A percentile compares a stretch with the other conserved stretches of the same genome.
Conservation (phyloP, 1,140 invertebrate species). For the Theocolax elegans region DNA sequence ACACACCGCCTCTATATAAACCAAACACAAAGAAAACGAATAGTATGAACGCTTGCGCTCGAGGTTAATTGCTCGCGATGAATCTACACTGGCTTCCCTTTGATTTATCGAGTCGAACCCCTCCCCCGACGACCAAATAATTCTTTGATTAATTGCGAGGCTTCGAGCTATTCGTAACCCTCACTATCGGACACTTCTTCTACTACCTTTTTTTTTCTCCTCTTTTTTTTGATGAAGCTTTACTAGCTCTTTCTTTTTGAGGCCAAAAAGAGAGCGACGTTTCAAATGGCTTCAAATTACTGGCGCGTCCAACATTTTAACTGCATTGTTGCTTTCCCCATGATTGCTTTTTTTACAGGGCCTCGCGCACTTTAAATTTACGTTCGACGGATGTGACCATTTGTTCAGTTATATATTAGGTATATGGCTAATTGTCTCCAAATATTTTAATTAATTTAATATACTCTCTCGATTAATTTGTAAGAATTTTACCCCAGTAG, state of each 20-base stretch:
- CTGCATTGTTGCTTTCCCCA: neutral
- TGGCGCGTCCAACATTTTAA: neutral
- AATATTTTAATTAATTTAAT: no score
- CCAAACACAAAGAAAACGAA: constrained; percentile 23
- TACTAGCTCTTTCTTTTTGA: no score
- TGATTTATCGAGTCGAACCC: constrained; percentile 7
- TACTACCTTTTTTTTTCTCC: neutral
- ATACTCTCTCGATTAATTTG: no score
- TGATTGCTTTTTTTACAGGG: neutral
- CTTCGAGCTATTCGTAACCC: neutral
- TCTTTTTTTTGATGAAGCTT: no score
- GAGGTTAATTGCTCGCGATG: no score
- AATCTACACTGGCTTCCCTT: neutral
- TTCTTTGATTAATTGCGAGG: constrained; percentile 31
- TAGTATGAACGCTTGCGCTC: no score
- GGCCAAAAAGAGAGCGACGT: neutral
- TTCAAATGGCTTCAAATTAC: neutral
- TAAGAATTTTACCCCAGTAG: no score
- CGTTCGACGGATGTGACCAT: no score
- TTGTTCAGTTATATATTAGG: no score
- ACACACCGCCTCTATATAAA: constrained; percentile 78
- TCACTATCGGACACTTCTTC: neutral
- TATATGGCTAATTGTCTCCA: no score
- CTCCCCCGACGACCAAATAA: constrained; percentile 6
- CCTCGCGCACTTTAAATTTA: no score